phyloP scores from a whole-genome alignment of 2,888 invertebrate genomes.

The Leptinotarsa peninsularis region DNA sequence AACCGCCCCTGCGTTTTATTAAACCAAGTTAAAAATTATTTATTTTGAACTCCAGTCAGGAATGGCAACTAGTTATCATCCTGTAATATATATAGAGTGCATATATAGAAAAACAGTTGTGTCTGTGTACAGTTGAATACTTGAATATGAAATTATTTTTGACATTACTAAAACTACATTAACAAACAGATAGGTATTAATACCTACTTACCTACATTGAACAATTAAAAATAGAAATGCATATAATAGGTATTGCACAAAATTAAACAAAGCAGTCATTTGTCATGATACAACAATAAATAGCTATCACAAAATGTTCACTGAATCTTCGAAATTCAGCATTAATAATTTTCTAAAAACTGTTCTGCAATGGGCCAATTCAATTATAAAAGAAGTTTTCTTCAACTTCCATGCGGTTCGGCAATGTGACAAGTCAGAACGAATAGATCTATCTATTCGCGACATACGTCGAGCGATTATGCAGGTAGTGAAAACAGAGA shows the following conservation, averaged over 20 bases:
- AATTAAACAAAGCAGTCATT: slow-evolving; percentile 27
- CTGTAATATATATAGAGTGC: not conserved
- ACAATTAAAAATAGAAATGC: slow-evolving; percentile 26
- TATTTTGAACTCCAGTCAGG: not conserved
- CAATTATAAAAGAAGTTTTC: slow-evolving; percentile 14
- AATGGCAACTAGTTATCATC: not conserved
- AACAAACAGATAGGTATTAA: not conserved
- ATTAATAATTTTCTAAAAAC: not conserved
- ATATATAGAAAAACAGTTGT: no score
- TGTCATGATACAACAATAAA: no score
- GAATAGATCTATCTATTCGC: not conserved
- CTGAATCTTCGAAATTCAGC: no score
- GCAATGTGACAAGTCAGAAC: slow-evolving; percentile 34
- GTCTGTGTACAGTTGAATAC: not conserved
- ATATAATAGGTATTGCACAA: not conserved
- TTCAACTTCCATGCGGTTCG: slow-evolving; percentile 13
- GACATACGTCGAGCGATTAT: slow-evolving; percentile 25
- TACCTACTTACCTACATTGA: not conserved
- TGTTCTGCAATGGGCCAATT: slow-evolving; percentile 2
- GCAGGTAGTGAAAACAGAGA: slow-evolving; percentile 32
- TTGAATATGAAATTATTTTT: not conserved
- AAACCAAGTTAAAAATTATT: not conserved
- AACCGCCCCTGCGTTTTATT: not conserved
- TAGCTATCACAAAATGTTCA: no score
- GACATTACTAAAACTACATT: not conserved